phyloP scores from a whole-genome alignment of 2,797 vertebrate genomes.

The Setipinna tenuifilis region DNA sequence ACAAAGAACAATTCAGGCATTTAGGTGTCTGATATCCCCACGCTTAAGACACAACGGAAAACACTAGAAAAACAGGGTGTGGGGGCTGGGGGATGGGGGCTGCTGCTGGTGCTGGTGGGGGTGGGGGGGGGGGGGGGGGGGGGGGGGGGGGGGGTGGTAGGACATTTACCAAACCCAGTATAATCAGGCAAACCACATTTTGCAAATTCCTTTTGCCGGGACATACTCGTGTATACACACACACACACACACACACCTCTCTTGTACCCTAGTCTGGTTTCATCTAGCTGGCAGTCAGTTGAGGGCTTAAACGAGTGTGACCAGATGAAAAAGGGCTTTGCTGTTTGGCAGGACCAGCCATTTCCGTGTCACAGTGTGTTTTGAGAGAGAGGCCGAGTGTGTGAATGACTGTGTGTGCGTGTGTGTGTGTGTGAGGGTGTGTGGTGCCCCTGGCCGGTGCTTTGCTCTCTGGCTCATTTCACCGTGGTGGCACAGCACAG shows the following conservation, averaged over 20 bases:
- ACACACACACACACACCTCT: neutral
- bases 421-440: conserved; percentile 49
- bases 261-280: conserved; percentile 29
- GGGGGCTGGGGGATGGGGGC: too few relatives aligned
- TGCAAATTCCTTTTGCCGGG: neutral
- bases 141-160: conserved; percentile 30
- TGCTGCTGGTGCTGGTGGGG: too few relatives aligned
- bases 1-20: conserved; percentile 59
- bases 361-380: conserved; percentile 39
- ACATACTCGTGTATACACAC: neutral
- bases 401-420: conserved; percentile 40
- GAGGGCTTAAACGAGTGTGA: conserved; percentile 27
- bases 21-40: conserved; percentile 56
- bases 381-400: neutral
- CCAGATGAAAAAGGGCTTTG: conserved; percentile 36
- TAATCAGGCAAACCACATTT: conserved; percentile 8
- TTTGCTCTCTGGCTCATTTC: conserved; percentile 49
- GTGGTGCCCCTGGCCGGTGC: conserved; percentile 42
- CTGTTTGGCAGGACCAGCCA: conserved; percentile 47
- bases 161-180: conserved; percentile 27
- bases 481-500: conserved; percentile 1
- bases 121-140: neutral
- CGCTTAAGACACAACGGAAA: conserved; percentile 42
- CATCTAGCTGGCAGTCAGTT: conserved; percentile 1
- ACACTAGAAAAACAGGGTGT: neutral